These are phyloP conservation scores for Verasper variegatus DNA, from an alignment of 2,113 vertebrate genomes.

Conservation along the genomic window DNA sequence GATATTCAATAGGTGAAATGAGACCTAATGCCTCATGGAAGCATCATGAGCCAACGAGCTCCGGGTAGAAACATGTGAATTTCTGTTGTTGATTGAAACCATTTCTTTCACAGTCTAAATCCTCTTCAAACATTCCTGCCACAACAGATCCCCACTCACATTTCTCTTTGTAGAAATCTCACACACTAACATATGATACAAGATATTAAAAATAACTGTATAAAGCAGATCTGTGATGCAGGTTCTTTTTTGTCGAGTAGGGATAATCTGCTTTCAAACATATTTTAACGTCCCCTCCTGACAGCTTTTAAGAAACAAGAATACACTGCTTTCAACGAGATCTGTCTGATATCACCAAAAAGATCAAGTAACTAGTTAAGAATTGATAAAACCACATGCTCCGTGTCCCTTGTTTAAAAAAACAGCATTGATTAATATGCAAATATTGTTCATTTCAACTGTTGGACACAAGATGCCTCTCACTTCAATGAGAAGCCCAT, in stretches of 20 bases:
- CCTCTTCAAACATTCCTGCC: not conserved
- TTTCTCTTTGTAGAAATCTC: constrained; percentile 5
- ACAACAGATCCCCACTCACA: not conserved
- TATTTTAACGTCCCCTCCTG: not conserved
- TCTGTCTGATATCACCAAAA: not conserved
- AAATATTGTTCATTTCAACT: not conserved
- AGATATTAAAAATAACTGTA: not conserved
- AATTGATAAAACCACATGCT: not conserved
- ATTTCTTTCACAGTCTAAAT: not conserved
- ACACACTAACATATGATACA: rapidly evolving
- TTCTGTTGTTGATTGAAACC: not conserved
- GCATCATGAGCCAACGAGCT: constrained; percentile 4
- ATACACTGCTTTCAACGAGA: not conserved
- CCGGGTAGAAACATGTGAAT: not conserved
- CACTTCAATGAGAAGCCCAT: not conserved
- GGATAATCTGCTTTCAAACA: not conserved
- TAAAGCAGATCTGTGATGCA: too few species aligned
- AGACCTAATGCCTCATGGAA: constrained; percentile 8
- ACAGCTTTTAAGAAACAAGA: not conserved
- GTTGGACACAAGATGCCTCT: not conserved
- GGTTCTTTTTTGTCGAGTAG: too few species aligned
- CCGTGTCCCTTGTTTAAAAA: not conserved
- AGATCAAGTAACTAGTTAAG: too few species aligned
- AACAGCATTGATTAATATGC: not conserved
- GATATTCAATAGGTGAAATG: constrained; percentile 24